Percentiles rank a stretch among this genome's conserved stretches.
These are phyloP conservation scores for Quadroppia sp. DNA, from an alignment of 2,888 invertebrate genomes.

Conservation along the genomic window DNA sequence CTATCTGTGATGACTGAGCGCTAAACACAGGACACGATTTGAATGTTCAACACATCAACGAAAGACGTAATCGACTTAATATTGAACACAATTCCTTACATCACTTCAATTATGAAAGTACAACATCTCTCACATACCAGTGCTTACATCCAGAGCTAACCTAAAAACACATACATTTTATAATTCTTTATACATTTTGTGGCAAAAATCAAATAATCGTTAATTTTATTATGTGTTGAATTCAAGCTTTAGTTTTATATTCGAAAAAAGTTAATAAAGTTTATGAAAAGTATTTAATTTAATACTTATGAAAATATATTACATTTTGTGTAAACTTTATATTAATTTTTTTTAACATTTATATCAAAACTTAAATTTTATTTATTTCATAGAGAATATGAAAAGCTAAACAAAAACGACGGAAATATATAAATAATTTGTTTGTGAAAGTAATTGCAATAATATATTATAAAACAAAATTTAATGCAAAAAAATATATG, in stretches of 20 bases:
- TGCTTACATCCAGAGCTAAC: not conserved
- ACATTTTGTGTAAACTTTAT: too few relatives aligned
- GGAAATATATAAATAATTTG: not conserved
- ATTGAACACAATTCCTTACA: constrained; percentile 21
- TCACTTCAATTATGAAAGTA: constrained; percentile 6
- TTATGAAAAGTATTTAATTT: too few relatives aligned
- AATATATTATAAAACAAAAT: too few relatives aligned
- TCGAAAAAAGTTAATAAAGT: too few relatives aligned
- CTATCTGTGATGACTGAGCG: not conserved
- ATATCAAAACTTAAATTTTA: too few relatives aligned
- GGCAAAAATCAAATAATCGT: not conserved
- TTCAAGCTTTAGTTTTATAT: too few relatives aligned
- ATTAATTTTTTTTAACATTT: too few relatives aligned
- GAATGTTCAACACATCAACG: not conserved
- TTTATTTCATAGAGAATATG: not conserved
- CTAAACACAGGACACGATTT: not conserved
- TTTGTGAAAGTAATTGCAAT: too few relatives aligned
- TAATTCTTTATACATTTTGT: too few relatives aligned
- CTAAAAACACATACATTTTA: too few relatives aligned
- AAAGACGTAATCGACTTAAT: constrained; percentile 2
- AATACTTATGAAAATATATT: too few relatives aligned
- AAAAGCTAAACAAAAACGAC: not conserved
- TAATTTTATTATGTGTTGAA: not conserved
- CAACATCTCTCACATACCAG: not conserved
- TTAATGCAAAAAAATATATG: too few relatives aligned